Evolutionary conservation across 1,140 invertebrate species (phyloP), one percentile per base, ranked within the genome.

Genomic region (Drosophila pachea): DNA sequence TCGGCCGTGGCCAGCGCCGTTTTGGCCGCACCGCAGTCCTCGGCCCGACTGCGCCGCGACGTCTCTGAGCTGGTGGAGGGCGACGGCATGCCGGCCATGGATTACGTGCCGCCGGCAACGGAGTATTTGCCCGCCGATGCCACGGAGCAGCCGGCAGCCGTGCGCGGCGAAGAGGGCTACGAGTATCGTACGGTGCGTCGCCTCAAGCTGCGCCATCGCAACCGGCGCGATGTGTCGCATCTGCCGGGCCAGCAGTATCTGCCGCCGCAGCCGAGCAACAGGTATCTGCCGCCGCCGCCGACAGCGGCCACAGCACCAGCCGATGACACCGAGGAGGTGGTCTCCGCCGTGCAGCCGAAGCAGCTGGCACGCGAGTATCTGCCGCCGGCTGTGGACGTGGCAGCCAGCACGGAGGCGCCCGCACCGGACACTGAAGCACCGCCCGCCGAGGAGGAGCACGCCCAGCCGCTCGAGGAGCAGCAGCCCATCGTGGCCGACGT

Each of bases 171-270:
- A 4, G 43, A 71, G 11, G 86, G 86, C 56, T 88, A 88, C 49
- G 82, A 88, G 36, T 88, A 88, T 56, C 78, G 78, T 31, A 81
- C 86, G 0, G 78, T 88, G 50, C 82, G 86, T 14, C 74, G 78
- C 42, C 64, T 88, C 0, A 76, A 83, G 59, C 64, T 86, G 42
- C 82, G 86, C 22, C 82, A 83, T 14, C 78, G 82, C 65, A 82
- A 76, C 12, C 73, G 69, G 0, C 82, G 86, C n/a, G 86, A 88
- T 73, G 86, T 88, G 9, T 86, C 86, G 5, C 76, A 84, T 35
- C 47, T 88, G 69, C 38, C 60, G 67, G 29, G 55, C 68, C 71
- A 74, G 29, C 78, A 82, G 47, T 86, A 84, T 35, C 40, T 88
- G 76, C 68, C 76, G 7, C 71, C 62, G 6, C 70, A 55, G 31